Evolutionary conservation across 2,888 invertebrate genomes (phyloP).

Genomic region (Drosophila mayaguana): DNA sequence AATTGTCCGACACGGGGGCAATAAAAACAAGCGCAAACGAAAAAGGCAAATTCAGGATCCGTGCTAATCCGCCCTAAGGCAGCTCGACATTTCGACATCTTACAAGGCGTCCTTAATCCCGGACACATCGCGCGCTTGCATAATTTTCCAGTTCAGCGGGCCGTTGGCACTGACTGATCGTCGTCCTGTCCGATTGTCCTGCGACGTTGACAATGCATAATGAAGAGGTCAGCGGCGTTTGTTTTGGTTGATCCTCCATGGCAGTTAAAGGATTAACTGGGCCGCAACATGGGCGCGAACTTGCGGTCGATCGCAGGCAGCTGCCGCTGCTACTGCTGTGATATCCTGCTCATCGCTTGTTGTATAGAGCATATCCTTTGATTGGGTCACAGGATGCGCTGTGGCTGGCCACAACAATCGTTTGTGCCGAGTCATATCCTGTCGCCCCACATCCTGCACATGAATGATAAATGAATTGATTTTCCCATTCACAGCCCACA

Average conservation of each 20-base stretch:
- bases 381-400: conserved; percentile 40
- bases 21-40: conserved; percentile 60
- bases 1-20: conserved; percentile 72
- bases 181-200: conserved; percentile 23
- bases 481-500: conserved; percentile 40
- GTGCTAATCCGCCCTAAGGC: conserved; percentile 15
- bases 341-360: conserved; percentile 6
- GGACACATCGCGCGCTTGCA: conserved; percentile 40
- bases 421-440: conserved; percentile 68
- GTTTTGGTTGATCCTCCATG: conserved; percentile 34
- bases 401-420: conserved; percentile 17
- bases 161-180: conserved; percentile 1
- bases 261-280: conserved; percentile 69
- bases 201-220: conserved; percentile 51
- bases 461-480: conserved; percentile 58
- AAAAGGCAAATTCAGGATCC: not conserved
- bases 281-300: conserved; percentile 76
- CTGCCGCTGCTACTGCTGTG: not conserved
- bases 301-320: conserved; percentile 41
- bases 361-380: conserved; percentile 10
- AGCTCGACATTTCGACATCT: conserved; percentile 27
- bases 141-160: conserved; percentile 73
- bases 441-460: conserved; percentile 50
- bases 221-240: conserved; percentile 71
- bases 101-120: conserved; percentile 11